Percentiles rank a stretch among this genome's conserved stretches.
Conservation (phyloP, 2,797 vertebrate species). For the Falco novaeseelandiae region DNA sequence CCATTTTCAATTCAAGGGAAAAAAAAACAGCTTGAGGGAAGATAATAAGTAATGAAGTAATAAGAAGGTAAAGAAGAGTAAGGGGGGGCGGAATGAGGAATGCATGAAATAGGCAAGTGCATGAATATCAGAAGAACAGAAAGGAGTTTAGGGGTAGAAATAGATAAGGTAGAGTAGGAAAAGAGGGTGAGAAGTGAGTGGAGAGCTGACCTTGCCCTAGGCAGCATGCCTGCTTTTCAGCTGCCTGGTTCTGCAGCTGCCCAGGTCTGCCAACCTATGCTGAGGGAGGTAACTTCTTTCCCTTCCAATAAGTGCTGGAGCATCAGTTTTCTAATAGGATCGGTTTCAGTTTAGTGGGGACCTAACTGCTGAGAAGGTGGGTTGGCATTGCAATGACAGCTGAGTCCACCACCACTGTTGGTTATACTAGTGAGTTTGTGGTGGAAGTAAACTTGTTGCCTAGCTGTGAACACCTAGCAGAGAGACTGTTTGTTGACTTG, state of each 20-base stretch:
- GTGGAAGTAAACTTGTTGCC: not conserved
- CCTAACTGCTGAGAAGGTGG: not conserved
- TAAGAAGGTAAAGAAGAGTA: not conserved
- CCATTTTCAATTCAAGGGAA: not conserved
- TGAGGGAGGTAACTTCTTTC: not conserved
- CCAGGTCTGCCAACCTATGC: not conserved
- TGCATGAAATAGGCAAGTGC: not conserved
- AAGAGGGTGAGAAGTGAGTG: not conserved
- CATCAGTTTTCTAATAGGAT: not conserved
- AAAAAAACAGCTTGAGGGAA: not conserved
- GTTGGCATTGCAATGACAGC: not conserved
- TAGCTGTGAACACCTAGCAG: not conserved
- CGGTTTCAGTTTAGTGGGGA: not conserved
- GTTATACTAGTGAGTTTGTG: not conserved
- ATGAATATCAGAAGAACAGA: not conserved
- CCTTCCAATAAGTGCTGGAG: not conserved
- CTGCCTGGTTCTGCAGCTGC: not conserved
- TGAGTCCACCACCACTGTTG: not conserved
- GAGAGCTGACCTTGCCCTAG: not conserved
- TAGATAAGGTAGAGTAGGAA: not conserved
- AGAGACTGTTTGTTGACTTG: not conserved
- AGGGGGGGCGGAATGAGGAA: not conserved
- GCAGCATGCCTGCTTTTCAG: not conserved
- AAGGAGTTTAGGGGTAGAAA: not conserved
- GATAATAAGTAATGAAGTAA: not conserved